Conservation (phyloP, 2,888 invertebrate genomes). For the Metacarcinus magister region DNA sequence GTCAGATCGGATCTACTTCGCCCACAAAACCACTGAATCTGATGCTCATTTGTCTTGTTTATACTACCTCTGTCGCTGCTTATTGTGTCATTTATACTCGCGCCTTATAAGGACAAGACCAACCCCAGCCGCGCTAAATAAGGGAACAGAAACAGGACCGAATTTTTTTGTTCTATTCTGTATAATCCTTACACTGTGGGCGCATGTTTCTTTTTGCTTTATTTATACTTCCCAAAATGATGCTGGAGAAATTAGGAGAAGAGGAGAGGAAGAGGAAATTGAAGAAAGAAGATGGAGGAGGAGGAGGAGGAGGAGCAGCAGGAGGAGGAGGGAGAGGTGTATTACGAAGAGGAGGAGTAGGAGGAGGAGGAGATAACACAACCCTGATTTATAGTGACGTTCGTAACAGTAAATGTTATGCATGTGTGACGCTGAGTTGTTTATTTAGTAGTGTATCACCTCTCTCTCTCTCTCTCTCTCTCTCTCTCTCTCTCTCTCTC, state of each 20-base stretch:
- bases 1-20: neutral
- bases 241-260: neutral
- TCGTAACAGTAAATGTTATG: neutral
- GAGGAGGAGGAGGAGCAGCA: neutral
- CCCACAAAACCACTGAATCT: constrained; percentile 49
- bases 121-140: neutral
- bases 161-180: neutral
- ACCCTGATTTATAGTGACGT: neutral
- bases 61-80: constrained; percentile 59
- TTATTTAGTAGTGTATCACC: neutral
- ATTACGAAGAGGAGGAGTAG: neutral
- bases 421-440: neutral
- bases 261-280: neutral
- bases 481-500: constrained; percentile 38
- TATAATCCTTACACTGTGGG: neutral
- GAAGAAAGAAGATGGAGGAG: neutral
- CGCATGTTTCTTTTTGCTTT: neutral
- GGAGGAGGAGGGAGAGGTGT: neutral
- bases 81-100: constrained; percentile 61
- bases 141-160: neutral
- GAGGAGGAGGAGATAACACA: constrained; percentile 4
- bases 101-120: neutral
- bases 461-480: constrained; percentile 8
- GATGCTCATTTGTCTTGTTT: constrained; percentile 69
- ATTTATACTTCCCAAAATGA: neutral